Evolutionary conservation across 2,888 invertebrate species (phyloP).

Genomic region (Toxonevra muliebris): DNA sequence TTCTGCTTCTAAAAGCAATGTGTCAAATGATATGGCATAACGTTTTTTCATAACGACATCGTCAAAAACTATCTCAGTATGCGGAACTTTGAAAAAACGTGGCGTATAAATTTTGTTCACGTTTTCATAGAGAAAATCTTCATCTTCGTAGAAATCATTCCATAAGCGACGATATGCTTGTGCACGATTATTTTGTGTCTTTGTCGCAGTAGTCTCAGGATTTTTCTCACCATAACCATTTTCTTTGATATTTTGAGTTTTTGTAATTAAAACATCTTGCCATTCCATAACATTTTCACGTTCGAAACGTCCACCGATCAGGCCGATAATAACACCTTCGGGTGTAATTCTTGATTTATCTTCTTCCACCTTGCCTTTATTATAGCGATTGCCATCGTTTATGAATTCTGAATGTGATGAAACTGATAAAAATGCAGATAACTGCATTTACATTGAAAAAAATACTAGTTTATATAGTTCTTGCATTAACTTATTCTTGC

Average conservation of each 20-base stretch:
- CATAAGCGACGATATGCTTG: constrained; percentile 47
- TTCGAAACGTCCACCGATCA: constrained; percentile 60
- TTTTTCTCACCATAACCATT: constrained; percentile 62
- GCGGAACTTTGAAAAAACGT: constrained; percentile 49
- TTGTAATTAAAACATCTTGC: constrained; percentile 57
- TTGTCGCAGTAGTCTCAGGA: background rate
- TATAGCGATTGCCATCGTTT: constrained; percentile 66
- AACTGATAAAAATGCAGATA: constrained; percentile 66
- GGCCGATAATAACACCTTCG: constrained; percentile 64
- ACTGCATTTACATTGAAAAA: constrained; percentile 13
- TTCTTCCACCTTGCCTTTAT: constrained; percentile 59
- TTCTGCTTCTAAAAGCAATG: constrained; percentile 72
- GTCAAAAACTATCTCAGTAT: constrained; percentile 51
- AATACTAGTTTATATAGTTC: background rate
- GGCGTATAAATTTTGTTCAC: constrained; percentile 43
- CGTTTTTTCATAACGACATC: constrained; percentile 63
- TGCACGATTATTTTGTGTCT: background rate
- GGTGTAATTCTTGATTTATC: constrained; percentile 57
- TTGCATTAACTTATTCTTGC: background rate
- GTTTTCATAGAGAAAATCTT: constrained; percentile 40
- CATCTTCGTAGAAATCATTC: constrained; percentile 50
- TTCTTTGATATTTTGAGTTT: constrained; percentile 63
- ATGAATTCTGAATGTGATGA: constrained; percentile 67
- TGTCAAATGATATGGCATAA: constrained; percentile 70
- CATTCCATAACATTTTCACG: constrained; percentile 63